Evolutionary conservation across 2,797 vertebrate genomes (phyloP).

Genomic region (Coluber constrictor): DNA sequence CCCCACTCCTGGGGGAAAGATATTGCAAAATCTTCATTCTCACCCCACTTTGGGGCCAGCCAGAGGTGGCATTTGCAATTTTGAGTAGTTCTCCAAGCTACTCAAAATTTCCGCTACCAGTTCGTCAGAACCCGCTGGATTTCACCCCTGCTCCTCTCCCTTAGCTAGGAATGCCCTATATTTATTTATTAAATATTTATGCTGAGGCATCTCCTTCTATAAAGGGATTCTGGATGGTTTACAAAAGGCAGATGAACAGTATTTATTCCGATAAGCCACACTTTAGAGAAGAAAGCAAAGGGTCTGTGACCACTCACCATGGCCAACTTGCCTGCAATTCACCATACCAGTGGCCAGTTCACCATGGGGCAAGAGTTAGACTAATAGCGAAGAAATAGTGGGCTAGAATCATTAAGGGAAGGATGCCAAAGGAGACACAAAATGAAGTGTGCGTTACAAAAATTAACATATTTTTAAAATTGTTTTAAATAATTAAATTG

Average conservation of each 20-base stretch:
- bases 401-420: background rate
- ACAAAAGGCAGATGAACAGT: background rate
- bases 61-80: too few species aligned
- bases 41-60: too few species aligned
- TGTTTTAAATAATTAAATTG: background rate
- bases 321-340: background rate
- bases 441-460: background rate
- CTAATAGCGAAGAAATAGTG: background rate
- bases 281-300: background rate
- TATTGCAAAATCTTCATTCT: too few species aligned
- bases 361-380: background rate
- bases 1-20: too few species aligned
- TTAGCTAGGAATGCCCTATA: background rate
- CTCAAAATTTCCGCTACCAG: too few species aligned
- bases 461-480: background rate
- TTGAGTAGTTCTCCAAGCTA: too few species aligned
- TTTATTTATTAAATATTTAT: background rate
- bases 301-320: background rate
- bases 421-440: background rate
- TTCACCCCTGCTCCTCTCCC: background rate
- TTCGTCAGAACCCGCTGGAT: too few species aligned
- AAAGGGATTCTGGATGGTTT: background rate
- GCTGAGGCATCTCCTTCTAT: background rate
- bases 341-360: background rate
- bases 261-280: background rate